phyloP scores from a whole-genome alignment of 2,888 invertebrate genomes.

The Lomographa bimaculata region DNA sequence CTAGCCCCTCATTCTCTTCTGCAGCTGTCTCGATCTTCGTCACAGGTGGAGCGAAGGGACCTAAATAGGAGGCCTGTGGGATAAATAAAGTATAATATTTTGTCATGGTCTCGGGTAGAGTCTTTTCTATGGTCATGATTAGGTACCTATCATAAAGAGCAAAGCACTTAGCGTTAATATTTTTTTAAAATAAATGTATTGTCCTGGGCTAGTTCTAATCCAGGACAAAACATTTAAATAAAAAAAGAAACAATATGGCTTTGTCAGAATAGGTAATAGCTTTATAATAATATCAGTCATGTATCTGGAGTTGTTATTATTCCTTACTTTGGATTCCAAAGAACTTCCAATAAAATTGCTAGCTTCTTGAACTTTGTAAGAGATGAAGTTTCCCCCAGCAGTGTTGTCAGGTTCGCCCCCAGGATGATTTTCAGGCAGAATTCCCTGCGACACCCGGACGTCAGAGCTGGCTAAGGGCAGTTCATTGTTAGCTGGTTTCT shows the following conservation, averaged over 20 bases:
- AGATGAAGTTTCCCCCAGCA: conserved; percentile 42
- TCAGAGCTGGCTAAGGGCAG: conserved; percentile 45
- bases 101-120: neutral
- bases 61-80: conserved; percentile 33
- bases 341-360: conserved; percentile 41
- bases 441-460: conserved; percentile 36
- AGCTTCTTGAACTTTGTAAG: conserved; percentile 49
- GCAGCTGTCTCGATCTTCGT: conserved; percentile 58
- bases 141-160: no score
- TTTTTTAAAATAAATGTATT: no score
- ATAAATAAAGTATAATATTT: neutral
- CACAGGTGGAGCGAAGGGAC: conserved; percentile 53
- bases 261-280: no score
- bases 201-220: no score
- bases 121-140: no score
- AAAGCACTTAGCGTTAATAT: no score
- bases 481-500: conserved; percentile 48
- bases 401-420: conserved; percentile 45
- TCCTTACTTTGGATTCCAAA: conserved; percentile 41
- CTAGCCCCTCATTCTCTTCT: conserved; percentile 65
- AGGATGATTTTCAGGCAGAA: conserved; percentile 54
- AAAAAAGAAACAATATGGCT: no score
- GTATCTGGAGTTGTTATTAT: no score
- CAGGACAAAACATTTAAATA: no score
- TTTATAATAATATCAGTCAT: no score